Base-by-base conservation (phyloP, 2,113 vertebrate species). In the Oriolus oriolus region DNA sequence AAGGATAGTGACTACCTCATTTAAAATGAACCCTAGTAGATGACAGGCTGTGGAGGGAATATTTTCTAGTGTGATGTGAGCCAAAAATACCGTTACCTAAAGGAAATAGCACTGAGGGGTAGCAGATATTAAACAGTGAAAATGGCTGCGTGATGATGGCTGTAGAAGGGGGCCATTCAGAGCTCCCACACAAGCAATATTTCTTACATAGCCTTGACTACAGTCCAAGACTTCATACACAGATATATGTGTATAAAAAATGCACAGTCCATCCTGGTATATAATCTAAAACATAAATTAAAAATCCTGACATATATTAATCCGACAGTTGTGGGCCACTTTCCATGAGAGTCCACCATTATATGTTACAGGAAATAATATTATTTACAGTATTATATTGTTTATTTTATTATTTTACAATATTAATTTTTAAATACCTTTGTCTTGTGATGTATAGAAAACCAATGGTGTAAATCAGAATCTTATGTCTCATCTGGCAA, bases 11-110 rank as follows among this genome's bases (percentile, higher is more conserved):
- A 90, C 75, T 90, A 63, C 66, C 17, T 86, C 76, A 80, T 74
- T 94, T 91, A 18, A 88, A 86, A 91, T 77, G 75, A 94, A 85
- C 76, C 64, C 75, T 59, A 14, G 35, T 11, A 95, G 87, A 87
- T 76, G 84, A 80, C 87, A 88, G 68, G 68, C n/a, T 9, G 60
- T 45, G 60, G 59, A 91, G 35, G 30, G 39, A 95, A 65, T 80
- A 57, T 65, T 85, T 83, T 76, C 28, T 44, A 69, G 24, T n/a
- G 33, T 63, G 74, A 94, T 4, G 15, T 31, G 63, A 93, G 66
- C 30, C 87, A 94, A 78, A 91, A 94, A 73, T 74, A 69, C 22
- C 76, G 71, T 79, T 80, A 87, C 82, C 66, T 77, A 74, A 65
- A 84, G 59, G 87, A 91, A 96, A 91, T 1, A 86, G 71, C 71